Evolutionary conservation across 2,888 invertebrate species (phyloP), one percentile per base, ranked within the genome.

Genomic region (Hartigia nigra): DNA sequence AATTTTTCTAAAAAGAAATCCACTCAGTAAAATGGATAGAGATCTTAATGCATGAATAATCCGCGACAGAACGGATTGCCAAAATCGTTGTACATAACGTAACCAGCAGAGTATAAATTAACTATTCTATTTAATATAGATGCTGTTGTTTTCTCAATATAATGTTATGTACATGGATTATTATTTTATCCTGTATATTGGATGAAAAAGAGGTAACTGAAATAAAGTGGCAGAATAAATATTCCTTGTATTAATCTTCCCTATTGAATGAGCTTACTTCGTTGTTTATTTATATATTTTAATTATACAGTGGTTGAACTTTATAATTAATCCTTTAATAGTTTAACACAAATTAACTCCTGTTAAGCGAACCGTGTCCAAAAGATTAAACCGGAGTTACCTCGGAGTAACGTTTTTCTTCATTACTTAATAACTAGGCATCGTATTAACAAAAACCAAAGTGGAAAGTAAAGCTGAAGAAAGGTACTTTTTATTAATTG

Each of bases 91-190:
- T 87, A 87, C 74, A 87, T 86, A 84, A 70, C 72, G 23, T 55
- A 70, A 72, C 35, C 85, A 82, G 81, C 81, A 83, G 83, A 88
- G 87, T 85, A 83, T 86, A 87, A 85, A 81, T 86, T 84, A 85
- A 72, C 83, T 78, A 84, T 84, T 85, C 81, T 72, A 72, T 31
- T 32, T 32, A 32, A 72, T 72, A 72, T 72, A 12, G 80, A 82
- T 81, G 80, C 87, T 84, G 86, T 87, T 85, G 84, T 88, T 88
- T 88, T 86, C 86, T 86, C 84, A 85, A 84, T 86, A 84, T 82
- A 84, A 87, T 85, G 85, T 87, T 87, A 88, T 88, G 86, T 86
- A 84, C 85, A 84, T 83, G 85, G 86, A 86, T 87, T 86, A 87
- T 86, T 82, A 82, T 83, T 84, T 83, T 76, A 82, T 80, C 76